Percentiles rank a stretch among this genome's conserved stretches.
Evolutionary conservation across 2,113 vertebrate species (phyloP).

Genomic region (Seriola rivoliana): DNA sequence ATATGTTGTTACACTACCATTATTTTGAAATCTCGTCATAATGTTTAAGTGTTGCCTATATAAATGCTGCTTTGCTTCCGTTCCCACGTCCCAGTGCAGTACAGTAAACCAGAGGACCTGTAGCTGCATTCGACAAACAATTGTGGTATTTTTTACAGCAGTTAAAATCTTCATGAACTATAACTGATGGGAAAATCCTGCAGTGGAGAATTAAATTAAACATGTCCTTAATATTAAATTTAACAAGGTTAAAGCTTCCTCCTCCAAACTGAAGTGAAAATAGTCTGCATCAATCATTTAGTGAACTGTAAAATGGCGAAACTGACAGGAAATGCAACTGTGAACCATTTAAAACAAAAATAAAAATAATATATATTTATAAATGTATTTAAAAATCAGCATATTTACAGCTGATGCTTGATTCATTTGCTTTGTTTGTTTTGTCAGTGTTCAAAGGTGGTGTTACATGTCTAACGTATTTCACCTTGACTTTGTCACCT

Average conservation of each 20-base stretch:
- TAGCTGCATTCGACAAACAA: not conserved
- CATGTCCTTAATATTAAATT: slow-evolving; percentile 4
- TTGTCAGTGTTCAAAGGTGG: not conserved
- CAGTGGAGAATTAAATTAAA: slow-evolving; percentile 3
- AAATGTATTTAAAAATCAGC: not conserved
- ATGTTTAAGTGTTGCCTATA: not conserved
- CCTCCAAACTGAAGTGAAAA: not conserved
- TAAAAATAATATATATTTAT: not conserved
- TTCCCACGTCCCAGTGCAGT: not conserved
- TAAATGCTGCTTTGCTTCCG: not conserved
- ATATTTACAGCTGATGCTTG: not conserved
- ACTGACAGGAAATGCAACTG: not conserved
- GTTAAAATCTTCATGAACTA: not conserved
- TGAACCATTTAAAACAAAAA: not conserved
- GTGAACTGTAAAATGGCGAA: not conserved
- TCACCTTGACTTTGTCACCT: slow-evolving; percentile 8
- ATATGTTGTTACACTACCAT: not conserved
- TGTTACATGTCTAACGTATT: not conserved
- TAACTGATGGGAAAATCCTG: no score
- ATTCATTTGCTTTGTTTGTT: not conserved
- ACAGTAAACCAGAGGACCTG: not conserved
- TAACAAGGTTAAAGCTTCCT: not conserved
- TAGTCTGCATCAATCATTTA: not conserved
- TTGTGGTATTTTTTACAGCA: not conserved
- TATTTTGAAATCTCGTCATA: not conserved